Conservation (phyloP, 2,888 invertebrate species). For the Polymixis flavicincta region DNA sequence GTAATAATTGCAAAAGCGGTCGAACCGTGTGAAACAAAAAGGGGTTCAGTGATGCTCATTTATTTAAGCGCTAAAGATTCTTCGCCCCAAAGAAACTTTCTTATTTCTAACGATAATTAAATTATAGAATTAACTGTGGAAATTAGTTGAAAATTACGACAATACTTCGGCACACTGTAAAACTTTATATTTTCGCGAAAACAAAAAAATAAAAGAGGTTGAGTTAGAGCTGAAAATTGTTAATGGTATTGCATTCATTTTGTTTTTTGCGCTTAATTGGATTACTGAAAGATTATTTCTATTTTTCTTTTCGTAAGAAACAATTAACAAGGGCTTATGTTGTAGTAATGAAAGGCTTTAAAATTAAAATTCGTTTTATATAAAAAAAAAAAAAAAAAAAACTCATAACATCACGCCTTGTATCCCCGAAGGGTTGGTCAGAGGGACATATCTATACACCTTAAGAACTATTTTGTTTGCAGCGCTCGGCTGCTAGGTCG, state of each 20-base stretch:
- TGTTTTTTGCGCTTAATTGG: conserved; percentile 22
- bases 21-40: conserved; percentile 76
- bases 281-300: conserved; percentile 8
- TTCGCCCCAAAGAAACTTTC: conserved; percentile 74
- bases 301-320: conserved; percentile 6
- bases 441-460: too few relatives aligned
- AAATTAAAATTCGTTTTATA: not conserved
- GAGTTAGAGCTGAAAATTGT: conserved; percentile 46
- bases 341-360: not conserved
- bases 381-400: too few relatives aligned
- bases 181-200: conserved; percentile 48
- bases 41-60: conserved; percentile 76
- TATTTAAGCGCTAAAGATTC: conserved; percentile 77
- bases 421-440: too few relatives aligned
- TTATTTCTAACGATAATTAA: conserved; percentile 73
- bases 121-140: conserved; percentile 72
- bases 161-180: conserved; percentile 61
- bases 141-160: conserved; percentile 69
- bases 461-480: too few relatives aligned
- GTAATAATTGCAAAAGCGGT: conserved; percentile 73
- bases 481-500: too few relatives aligned
- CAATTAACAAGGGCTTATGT: not conserved
- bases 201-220: conserved; percentile 36
- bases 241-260: conserved; percentile 45
- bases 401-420: too few relatives aligned